Base-by-base conservation (phyloP, 2,888 invertebrate genomes). In the Litoditis marina region DNA sequence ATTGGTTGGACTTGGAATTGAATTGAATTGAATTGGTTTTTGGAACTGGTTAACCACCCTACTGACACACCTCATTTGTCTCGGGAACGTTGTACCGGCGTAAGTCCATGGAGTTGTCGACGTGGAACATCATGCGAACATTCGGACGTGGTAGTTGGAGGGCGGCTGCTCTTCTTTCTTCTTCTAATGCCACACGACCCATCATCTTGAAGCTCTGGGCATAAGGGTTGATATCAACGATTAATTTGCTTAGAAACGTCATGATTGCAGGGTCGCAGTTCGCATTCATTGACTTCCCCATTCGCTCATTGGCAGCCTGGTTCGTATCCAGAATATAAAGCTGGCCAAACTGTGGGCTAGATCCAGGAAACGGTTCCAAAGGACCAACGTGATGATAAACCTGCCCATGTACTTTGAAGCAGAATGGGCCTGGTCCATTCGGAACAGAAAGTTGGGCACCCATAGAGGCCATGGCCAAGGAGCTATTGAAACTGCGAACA, bases 351-450 rank as follows among this genome's bases (percentile, higher is more conserved):
- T 46, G 4, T n/a, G 56, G 63, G 16, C 19, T 30, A 22, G 25
- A 19, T 1, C 47, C 53, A 1, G 19, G 27, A 0, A 19, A 36
- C 2, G 69, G 64, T 28, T 59, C 50, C 6, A 59, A 50, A 11
- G 63, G 56, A 0, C 63, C 61, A 6, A 51, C 46, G 11, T 19
- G 13, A 34, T 60, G 63, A 34, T 60, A 61, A 7, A 51, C 46
- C 25, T 63, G 61, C 0, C 69, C 71, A 30, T 71, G 71, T 2
- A 67, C 42, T 0, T 51, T 51, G 44, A 65, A 67, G 16, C 53
- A 49, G 42, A 55, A 69, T 2, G 71, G 71, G 1, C 65, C 69
- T 31, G 46, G 19, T 25, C 71, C 71, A 22, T n/a, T 19, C 5
- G 58, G 63, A 1, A 51, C 28, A 2, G 60, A 57, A 11, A 69